Evolutionary conservation across 2,113 vertebrate species (phyloP), one percentile per base, ranked within the genome.

Genomic region (Mystacornis crossleyi): DNA sequence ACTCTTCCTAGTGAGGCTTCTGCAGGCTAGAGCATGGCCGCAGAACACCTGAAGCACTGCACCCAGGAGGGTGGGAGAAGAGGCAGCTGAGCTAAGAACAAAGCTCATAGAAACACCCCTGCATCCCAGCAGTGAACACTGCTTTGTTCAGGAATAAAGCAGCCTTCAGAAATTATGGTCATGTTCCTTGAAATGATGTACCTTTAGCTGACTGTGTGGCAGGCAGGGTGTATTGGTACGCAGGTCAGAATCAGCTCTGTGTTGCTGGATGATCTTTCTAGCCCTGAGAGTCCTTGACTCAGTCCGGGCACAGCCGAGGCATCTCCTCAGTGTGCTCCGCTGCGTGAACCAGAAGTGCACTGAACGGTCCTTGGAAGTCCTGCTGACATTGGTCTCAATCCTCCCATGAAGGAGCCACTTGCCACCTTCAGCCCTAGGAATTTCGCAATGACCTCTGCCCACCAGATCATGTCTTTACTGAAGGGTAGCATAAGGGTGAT

Each of bases 221-320:
- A 40, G 38, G 47, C 17, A 48, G 61, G 60, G 12, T 6, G 8
- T 31, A 15, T 2, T 8, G 43, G 33, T 18, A 43, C 79, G 67
- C 18, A 16, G 28, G 26, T 38, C 75, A 40, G 45, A 65, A 70
- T 15, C 24, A 80, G 7, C 31, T 60, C 53, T 31, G 2, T 0
- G 0, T 7, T 42, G 26, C 18, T 57, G 53, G 43, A 40, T 14
- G 24, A 3, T 66, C 10, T 43, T 86, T 69, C 29, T 4, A 29
- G 21, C 28, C 54, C 31, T 26, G 6, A 19, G 43, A 48, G 51
- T 19, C 18, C 25, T n/a, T 0, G 0, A 6, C 9, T 77, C 25
- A 3, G 26, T 15, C 31, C 31, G 51, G 45, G 26, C 57, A 26
- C 40, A 50, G 34, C n/a, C 34, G 5, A 36, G 25, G 4, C 28